Evolutionary conservation across 2,888 invertebrate species (phyloP), one percentile per base, ranked within the genome.

Genomic region (Andrena fulva): DNA sequence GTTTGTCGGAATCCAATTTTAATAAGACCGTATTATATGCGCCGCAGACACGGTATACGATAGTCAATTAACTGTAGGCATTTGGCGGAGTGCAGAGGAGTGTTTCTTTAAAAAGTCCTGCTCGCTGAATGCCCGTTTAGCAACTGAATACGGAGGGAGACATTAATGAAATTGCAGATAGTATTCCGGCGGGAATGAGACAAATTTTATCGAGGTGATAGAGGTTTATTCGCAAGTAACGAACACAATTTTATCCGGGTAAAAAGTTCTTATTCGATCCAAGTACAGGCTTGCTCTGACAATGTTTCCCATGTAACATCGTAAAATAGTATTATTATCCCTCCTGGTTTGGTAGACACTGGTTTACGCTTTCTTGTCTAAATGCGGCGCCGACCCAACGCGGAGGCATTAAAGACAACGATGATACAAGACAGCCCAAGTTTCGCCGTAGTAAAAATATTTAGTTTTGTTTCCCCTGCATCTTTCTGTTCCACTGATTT

Each of bases 361-460:
- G 52, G 80, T 68, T 72, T 68, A 54, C 60, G 59, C n/a, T 78
- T 69, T 66, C 72, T 72, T 69, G 59, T 76, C 76, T 70, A 85
- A 85, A 85, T 75, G 73, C 48, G 63, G 74, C 72, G 10, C 70
- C 52, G 59, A n/a, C 42, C 76, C 35, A 77, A 79, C 62, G 56
- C 29, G 35, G 27, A 72, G 68, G 71, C 85, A 77, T 85, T 85
- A 85, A 85, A 85, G 85, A 62, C 85, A 68, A 52, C 69, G 66
- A 52, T 82, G 85, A 85, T 75, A 82, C 71, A 75, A 85, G 67
- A 10, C 85, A 85, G 85, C 27, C 67, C 77, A 33, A 29, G 70
- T 27, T 77, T 56, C 78, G 31, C 10, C 48, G 64, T 29, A 56
- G 77, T 70, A 67, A 85, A 85, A 85, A 85, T 85, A 82, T 80